Percentiles rank a stretch among this genome's conserved stretches.
Evolutionary conservation across 2,888 invertebrate species (phyloP).

Genomic region (Drosophila acutilabella): DNA sequence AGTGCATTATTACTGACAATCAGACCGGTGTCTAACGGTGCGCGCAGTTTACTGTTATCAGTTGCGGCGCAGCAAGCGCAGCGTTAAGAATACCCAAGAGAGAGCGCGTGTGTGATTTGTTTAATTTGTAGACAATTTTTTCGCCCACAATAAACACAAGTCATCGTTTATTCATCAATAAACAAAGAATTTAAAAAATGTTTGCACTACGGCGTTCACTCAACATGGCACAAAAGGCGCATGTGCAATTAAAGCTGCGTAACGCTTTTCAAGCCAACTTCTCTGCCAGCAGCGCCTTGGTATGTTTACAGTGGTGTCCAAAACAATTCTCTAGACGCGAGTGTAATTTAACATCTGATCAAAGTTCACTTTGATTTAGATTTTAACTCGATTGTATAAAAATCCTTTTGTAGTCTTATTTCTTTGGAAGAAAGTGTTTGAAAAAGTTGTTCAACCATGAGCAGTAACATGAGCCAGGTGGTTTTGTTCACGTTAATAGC

Average conservation of each 20-base stretch:
- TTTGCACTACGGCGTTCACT: slow-evolving; percentile 63
- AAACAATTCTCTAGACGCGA: background rate
- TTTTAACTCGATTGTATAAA: background rate
- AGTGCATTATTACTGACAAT: slow-evolving; percentile 32
- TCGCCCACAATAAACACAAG: slow-evolving; percentile 4
- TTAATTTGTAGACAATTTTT: slow-evolving; percentile 5
- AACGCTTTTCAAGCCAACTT: slow-evolving; percentile 61
- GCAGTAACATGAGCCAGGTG: slow-evolving; percentile 16
- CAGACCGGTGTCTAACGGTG: slow-evolving; percentile 42
- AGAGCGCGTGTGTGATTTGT: slow-evolving; percentile 7
- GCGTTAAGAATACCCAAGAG: slow-evolving; percentile 22
- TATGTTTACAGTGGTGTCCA: slow-evolving; percentile 42
- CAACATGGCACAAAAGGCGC: slow-evolving; percentile 39
- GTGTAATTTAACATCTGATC: slow-evolving; percentile 32
- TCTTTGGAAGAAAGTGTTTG: background rate
- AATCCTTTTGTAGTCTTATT: background rate
- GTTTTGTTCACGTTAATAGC: background rate
- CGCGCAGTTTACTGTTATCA: slow-evolving; percentile 57
- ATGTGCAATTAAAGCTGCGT: slow-evolving; percentile 27
- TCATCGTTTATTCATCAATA: slow-evolving; percentile 43
- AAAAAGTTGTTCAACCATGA: background rate
- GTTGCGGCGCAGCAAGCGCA: slow-evolving; percentile 36
- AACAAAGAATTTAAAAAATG: slow-evolving; percentile 44
- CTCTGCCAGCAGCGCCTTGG: slow-evolving; percentile 58
- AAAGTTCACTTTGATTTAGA: slow-evolving; percentile 60